A percentile compares a stretch with the other conserved stretches of the same genome.
These are phyloP conservation scores for Melinaea marsaeus DNA, from an alignment of 2,888 invertebrate species.

Conservation along the genomic window DNA sequence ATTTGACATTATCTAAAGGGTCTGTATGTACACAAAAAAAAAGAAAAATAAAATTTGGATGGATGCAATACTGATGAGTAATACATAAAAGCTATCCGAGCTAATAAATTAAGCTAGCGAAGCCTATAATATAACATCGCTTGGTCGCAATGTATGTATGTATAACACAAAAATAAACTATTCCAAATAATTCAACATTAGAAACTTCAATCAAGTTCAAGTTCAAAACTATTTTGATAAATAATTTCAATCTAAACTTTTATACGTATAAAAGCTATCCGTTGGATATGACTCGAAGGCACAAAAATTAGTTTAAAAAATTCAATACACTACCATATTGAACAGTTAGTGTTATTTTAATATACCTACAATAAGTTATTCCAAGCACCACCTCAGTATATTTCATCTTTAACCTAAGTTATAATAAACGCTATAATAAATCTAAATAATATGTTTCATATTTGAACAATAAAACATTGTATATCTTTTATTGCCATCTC, in stretches of 20 bases:
- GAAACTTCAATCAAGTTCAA: slow-evolving; percentile 27
- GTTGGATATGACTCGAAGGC: slow-evolving; percentile 75
- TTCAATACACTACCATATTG: slow-evolving; percentile 45
- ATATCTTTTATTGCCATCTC: slow-evolving; percentile 73
- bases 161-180: slow-evolving; percentile 73
- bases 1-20: slow-evolving; percentile 14
- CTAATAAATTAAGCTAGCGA: slow-evolving; percentile 42
- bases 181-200: slow-evolving; percentile 71
- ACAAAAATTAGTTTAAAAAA: slow-evolving; percentile 55
- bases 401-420: slow-evolving; percentile 59
- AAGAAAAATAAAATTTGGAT: slow-evolving; percentile 17
- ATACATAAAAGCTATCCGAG: slow-evolving; percentile 34
- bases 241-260: slow-evolving; percentile 50
- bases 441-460: slow-evolving; percentile 57
- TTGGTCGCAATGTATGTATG: slow-evolving; percentile 48
- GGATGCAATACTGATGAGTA: slow-evolving; percentile 29
- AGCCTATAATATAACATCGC: slow-evolving; percentile 48
- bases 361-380: slow-evolving; percentile 41
- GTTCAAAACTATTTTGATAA: slow-evolving; percentile 36
- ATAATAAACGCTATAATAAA: slow-evolving; percentile 53
- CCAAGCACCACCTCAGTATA: slow-evolving; percentile 60
- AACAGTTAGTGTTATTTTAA: slow-evolving; percentile 45
- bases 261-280: slow-evolving; percentile 68
- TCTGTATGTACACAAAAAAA: slow-evolving; percentile 17
- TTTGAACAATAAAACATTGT: slow-evolving; percentile 66